phyloP scores from a whole-genome alignment of 2,113 vertebrate species.

The Gymnocephalus cernua region DNA sequence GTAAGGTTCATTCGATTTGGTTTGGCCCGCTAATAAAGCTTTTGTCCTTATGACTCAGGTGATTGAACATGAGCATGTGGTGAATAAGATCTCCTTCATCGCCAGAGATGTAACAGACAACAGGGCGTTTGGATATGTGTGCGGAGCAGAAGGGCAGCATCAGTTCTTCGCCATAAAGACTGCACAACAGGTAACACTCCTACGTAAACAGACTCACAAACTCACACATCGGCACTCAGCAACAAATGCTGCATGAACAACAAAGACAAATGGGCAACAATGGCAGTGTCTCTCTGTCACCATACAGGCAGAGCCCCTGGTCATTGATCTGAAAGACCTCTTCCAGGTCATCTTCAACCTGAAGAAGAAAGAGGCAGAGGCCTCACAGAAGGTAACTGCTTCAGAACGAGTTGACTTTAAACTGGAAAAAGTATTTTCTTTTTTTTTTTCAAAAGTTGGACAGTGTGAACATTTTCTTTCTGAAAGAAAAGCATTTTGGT shows the following conservation, averaged over 20 bases:
- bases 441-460: not conserved
- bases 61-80: slow-evolving; percentile 96
- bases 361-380: slow-evolving; percentile 92
- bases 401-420: not conserved
- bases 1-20: not conserved
- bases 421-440: not conserved
- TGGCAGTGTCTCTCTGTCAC: slow-evolving; percentile 2
- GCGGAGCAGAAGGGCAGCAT: slow-evolving; percentile 96
- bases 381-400: slow-evolving; percentile 85
- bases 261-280: not conserved
- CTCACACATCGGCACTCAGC: not conserved
- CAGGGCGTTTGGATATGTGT: slow-evolving; percentile 96
- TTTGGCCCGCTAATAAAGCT: not conserved
- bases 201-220: not conserved
- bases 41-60: slow-evolving; percentile 81
- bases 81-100: slow-evolving; percentile 98
- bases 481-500: slow-evolving; percentile 35
- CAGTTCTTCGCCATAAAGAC: slow-evolving; percentile 99
- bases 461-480: slow-evolving; percentile 42
- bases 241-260: not conserved
- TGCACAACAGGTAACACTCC: slow-evolving; percentile 89
- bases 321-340: slow-evolving; percentile 95
- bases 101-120: slow-evolving; percentile 97
- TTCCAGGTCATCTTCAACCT: slow-evolving; percentile 96
- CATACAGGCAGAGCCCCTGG: slow-evolving; percentile 92